Evolutionary conservation across 2,888 invertebrate genomes (phyloP).

Genomic region (Carabus problematicus): DNA sequence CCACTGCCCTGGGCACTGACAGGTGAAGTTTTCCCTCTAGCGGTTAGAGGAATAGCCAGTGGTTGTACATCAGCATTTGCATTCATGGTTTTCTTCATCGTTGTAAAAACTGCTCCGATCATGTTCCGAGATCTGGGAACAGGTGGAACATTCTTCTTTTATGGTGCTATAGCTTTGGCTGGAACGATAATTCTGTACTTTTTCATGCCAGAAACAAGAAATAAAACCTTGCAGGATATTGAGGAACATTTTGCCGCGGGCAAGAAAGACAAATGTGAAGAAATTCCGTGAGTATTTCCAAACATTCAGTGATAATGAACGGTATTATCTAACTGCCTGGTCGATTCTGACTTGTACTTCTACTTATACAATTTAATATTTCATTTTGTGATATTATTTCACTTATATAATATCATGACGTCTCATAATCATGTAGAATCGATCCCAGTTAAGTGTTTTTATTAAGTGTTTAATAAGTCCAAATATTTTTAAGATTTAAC

Average conservation of each 20-base stretch:
- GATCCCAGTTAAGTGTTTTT: conserved; percentile 1
- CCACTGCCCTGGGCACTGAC: conserved; percentile 79
- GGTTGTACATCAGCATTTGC: conserved; percentile 69
- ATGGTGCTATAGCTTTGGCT: conserved; percentile 64
- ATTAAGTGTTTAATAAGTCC: not conserved
- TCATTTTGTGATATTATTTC: too few species aligned
- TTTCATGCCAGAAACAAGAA: conserved; percentile 71
- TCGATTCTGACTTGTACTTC: too few species aligned
- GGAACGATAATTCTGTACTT: conserved; percentile 67
- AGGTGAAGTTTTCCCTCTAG: conserved; percentile 74
- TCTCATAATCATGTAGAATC: too few species aligned
- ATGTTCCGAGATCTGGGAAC: conserved; percentile 65
- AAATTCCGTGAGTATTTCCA: conserved; percentile 30
- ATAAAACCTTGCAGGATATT: conserved; percentile 71
- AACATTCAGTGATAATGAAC: conserved; percentile 13
- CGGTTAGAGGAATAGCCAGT: conserved; percentile 69
- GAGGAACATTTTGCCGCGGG: conserved; percentile 56
- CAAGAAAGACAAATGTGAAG: conserved; percentile 27
- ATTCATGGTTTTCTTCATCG: conserved; percentile 68
- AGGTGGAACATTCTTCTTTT: conserved; percentile 66
- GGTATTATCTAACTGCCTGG: conserved; percentile 5
- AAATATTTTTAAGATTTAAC: conserved; percentile 9
- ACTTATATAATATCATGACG: too few species aligned
- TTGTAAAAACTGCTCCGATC: conserved; percentile 70
- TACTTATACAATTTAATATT: too few species aligned